phyloP scores from a whole-genome alignment of 2,888 invertebrate species.

The Amblyteles armatorius region DNA sequence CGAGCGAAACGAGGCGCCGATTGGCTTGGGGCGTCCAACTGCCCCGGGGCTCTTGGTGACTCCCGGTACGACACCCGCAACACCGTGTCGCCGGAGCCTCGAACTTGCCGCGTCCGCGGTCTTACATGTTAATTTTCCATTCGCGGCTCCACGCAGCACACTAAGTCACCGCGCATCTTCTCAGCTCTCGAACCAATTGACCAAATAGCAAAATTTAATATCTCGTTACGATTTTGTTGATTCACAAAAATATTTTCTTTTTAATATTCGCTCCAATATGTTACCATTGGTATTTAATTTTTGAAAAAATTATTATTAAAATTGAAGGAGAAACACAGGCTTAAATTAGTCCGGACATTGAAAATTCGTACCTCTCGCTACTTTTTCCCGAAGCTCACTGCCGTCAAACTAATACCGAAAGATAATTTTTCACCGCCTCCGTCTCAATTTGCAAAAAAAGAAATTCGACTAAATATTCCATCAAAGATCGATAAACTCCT shows the following conservation, averaged over 20 bases:
- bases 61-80: slow-evolving; percentile 67
- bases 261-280: no score
- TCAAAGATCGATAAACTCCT: no score
- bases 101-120: slow-evolving; percentile 60
- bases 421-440: no score
- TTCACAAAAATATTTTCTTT: background rate
- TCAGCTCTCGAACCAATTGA: background rate
- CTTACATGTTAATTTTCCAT: slow-evolving; percentile 74
- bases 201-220: background rate
- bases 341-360: background rate
- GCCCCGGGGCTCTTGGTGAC: slow-evolving; percentile 44
- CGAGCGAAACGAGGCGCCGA: slow-evolving; percentile 75
- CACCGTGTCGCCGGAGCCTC: slow-evolving; percentile 59
- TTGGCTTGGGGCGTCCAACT: slow-evolving; percentile 73
- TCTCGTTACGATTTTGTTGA: background rate
- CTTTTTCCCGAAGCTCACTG: background rate
- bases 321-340: background rate
- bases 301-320: background rate
- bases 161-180: background rate
- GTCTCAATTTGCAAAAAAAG: no score
- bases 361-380: background rate
- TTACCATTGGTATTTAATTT: background rate
- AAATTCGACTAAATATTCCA: no score
- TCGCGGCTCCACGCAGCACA: slow-evolving; percentile 11
- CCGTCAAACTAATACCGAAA: no score